phyloP scores from a whole-genome alignment of 2,888 invertebrate genomes.

The Thereva nobilitata region DNA sequence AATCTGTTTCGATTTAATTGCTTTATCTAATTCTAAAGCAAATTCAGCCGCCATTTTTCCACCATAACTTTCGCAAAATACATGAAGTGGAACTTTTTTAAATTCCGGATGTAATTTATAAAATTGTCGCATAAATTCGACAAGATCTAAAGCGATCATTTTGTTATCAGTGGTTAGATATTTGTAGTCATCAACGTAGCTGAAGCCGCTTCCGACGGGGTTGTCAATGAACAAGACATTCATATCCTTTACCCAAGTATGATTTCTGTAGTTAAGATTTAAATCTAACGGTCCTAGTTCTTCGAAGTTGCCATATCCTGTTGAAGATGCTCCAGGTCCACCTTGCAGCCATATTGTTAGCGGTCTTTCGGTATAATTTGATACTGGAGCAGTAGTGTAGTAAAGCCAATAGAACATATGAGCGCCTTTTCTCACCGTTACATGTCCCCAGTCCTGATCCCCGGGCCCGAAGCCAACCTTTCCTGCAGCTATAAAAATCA shows the following conservation, averaged over 20 bases:
- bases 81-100: conserved; percentile 74
- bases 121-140: conserved; percentile 72
- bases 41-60: conserved; percentile 92
- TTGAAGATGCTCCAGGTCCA: conserved; percentile 80
- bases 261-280: conserved; percentile 68
- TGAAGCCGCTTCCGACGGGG: conserved; percentile 87
- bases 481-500: conserved; percentile 42
- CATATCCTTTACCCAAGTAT: conserved; percentile 77
- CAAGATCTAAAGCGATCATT: conserved; percentile 75
- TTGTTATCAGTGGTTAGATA: conserved; percentile 63
- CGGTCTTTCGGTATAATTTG: conserved; percentile 68
- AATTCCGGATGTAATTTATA: conserved; percentile 71
- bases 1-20: conserved; percentile 66
- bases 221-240: conserved; percentile 88
- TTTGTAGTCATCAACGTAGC: conserved; percentile 68
- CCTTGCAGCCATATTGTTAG: conserved; percentile 89
- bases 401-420: conserved; percentile 90
- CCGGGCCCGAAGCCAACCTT: conserved; percentile 63
- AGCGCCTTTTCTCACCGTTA: conserved; percentile 72
- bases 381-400: conserved; percentile 69
- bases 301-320: conserved; percentile 84
- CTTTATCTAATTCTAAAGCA: conserved; percentile 64
- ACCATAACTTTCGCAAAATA: conserved; percentile 89
- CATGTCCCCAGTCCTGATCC: conserved; percentile 75
- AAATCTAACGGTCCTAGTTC: conserved; percentile 78